Base-by-base conservation (phyloP, 2,888 invertebrate genomes). In the Anthophora plumipes region DNA sequence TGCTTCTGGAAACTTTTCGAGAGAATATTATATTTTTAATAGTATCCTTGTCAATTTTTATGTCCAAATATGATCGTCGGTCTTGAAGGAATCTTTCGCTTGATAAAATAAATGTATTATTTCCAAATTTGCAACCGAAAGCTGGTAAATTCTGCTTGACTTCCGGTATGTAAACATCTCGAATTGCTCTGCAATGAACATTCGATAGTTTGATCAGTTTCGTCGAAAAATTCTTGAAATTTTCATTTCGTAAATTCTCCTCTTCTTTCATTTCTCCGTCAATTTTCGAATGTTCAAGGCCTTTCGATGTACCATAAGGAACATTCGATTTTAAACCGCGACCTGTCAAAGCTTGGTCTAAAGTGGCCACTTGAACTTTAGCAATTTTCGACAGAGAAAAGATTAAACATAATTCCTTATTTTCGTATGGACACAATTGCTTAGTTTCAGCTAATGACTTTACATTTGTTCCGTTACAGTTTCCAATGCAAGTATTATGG, bases 21-120 rank as follows among this genome's bases (percentile, higher is more conserved):
- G 78, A n/a, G 0, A 55, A 61, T 2, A 64, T 82, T 14, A 88
- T 63, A 22, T 79, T 85, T 41, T 77, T 71, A 61, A 88, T 88
- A 0, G 76, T 87, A 3, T 52, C 57, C 9, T 88, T 89, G 39
- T 91, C 88, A 22, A 92, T 73, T 52, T 79, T 85, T 5, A 91
- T 75, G 6, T 88, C 84, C 41, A 91, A 82, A 14, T 83, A 77
- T 9, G 80, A 72, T 20, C 88, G 83, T 54, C 81, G 87, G 59
- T 91, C 91, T 48, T 89, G 69, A 4, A 86, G 68, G 66, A 92
- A 92, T 83, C 89, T 88, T 17, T 88, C 88, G 57, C 91, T 91
- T 22, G 91, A 88, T 5, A 92, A 73, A 8, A 91, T 59, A 57
- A 92, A 91, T 9, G 83, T 86, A 43, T 84, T 80, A n/a, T 75